Conservation (phyloP, 2,888 invertebrate species). For the Pristionchus maxplancki region DNA sequence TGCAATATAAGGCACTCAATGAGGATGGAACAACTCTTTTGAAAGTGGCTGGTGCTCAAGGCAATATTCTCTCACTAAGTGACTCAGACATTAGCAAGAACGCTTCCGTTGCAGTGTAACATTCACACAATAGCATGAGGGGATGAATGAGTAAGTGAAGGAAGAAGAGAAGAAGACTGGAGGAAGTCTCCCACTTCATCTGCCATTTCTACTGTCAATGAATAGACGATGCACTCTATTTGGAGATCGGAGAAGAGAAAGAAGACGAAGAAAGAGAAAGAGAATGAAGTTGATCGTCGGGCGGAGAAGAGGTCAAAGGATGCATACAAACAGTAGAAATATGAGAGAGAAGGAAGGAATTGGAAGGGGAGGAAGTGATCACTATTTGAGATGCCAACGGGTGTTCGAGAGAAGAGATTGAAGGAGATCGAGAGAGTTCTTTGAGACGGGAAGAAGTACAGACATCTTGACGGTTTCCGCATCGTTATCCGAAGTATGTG, state of each 20-base stretch:
- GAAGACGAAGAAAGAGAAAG: not conserved
- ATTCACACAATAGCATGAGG: not conserved
- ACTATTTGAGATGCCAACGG: not conserved
- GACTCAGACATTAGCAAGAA: too few species aligned
- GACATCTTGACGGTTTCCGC: not conserved
- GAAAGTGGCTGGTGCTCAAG: not conserved
- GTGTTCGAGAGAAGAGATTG: constrained; percentile 1
- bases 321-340: not conserved
- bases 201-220: constrained; percentile 24
- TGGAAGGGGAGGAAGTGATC: not conserved
- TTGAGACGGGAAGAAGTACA: not conserved
- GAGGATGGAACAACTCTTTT: not conserved
- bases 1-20: too few species aligned
- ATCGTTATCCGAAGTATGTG: not conserved
- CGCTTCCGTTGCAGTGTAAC: not conserved
- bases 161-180: too few species aligned
- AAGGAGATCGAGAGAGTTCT: not conserved
- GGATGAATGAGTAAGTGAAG: not conserved
- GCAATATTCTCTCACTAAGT: not conserved
- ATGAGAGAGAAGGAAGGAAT: not conserved
- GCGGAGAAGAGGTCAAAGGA: not conserved
- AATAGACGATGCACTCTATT: not conserved
- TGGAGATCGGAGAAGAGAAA: constrained; percentile 14
- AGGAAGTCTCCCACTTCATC: too few species aligned
- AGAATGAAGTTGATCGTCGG: not conserved